Base-by-base conservation (phyloP, 2,113 vertebrate species). In the Crypturellus undulatus region DNA sequence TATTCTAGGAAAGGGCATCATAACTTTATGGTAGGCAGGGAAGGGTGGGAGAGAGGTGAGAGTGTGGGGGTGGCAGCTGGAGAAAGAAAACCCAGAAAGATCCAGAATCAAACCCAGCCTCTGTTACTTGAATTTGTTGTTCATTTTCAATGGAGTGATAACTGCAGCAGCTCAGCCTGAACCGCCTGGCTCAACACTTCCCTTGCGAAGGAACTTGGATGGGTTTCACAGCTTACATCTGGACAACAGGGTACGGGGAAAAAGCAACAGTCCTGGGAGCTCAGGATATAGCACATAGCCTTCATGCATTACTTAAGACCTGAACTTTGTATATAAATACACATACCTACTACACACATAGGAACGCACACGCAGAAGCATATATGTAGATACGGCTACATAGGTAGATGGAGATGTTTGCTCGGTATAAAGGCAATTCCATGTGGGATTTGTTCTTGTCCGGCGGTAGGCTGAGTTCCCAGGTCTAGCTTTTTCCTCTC, bases 61-160 rank as follows among this genome's bases (percentile, higher is more conserved):
- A 16, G 79, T 78, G 12, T 58, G 72, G 70, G 75, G 36, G 43
- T 91, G 62, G 70, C 58, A 88, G 42, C 26, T 24, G 52, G 26
- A 64, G 47, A 63, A 81, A 89, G 70, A 81, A 86, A 89, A 8
- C 58, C 4, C 65, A 87, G 88, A 93, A 89, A 80, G 65, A 60
- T 85, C 75, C 54, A 80, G 78, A 84, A 79, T 90, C 62, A 79
- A 79, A 43, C 38, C 79, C 3, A 1, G 34, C 22, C 69, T 95
- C 71, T 79, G 52, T 87, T 95, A 81, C 65, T 92, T 96, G 83
- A 89, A 93, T 92, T 89, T 95, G 63, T 56, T 96, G 47, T 89
- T 88, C 10, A 2, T 92, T 97, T 97, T 96, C 84, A 96, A 6
- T 88, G 65, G 69, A 92, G 77, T 89, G 81, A 79, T 95, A 94